phyloP scores from a whole-genome alignment of 2,113 vertebrate species.

The Tichodroma muraria region DNA sequence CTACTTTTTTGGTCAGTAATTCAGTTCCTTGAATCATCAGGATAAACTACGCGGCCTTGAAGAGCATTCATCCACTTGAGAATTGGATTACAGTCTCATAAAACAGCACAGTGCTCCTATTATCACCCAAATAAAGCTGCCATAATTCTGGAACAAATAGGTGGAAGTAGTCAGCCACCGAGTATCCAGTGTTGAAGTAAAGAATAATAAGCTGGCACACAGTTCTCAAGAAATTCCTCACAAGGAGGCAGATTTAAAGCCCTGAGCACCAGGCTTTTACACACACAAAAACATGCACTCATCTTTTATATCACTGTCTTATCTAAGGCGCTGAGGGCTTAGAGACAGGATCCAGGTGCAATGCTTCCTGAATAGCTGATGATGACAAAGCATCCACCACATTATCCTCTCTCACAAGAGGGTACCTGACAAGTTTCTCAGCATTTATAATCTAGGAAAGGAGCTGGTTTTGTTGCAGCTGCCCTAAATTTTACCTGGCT shows the following conservation, averaged over 20 bases:
- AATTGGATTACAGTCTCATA: constrained; percentile 51
- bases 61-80: constrained; percentile 37
- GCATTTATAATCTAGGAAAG: not conserved
- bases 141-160: constrained; percentile 55
- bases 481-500: not conserved
- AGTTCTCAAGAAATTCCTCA: constrained; percentile 14
- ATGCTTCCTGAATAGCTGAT: not conserved
- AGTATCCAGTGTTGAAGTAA: not conserved
- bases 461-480: not conserved
- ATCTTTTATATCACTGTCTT: constrained; percentile 30
- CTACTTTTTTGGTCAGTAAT: constrained; percentile 36
- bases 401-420: not conserved
- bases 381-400: not conserved
- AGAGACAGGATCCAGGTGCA: not conserved
- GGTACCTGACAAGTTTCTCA: not conserved
- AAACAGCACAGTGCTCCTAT: constrained; percentile 33
- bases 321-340: not conserved
- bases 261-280: not conserved
- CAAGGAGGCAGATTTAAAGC: constrained; percentile 33
- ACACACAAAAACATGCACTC: constrained; percentile 8
- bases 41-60: constrained; percentile 1
- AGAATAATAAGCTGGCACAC: not conserved
- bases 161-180: constrained; percentile 5
- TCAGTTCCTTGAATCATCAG: constrained; percentile 22
- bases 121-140: constrained; percentile 58